phyloP scores from a whole-genome alignment of 2,797 vertebrate species.

The Chelidonichthys spinosus region DNA sequence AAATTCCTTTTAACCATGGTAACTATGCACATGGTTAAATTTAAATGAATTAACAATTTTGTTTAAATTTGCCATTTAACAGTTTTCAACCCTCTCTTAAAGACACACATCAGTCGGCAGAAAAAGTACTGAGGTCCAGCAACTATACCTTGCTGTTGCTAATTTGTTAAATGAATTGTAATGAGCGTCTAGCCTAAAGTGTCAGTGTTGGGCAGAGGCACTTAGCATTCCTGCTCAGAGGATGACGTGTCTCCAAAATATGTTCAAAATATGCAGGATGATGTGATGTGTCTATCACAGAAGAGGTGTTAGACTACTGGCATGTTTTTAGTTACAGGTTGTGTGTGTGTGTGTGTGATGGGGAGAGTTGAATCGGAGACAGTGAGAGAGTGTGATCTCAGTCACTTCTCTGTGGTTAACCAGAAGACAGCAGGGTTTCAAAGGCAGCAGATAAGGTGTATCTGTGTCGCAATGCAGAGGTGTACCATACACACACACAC shows the following conservation, averaged over 20 bases:
- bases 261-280: constrained; percentile 10
- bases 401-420: constrained; percentile 25
- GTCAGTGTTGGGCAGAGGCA: background rate
- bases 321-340: constrained; percentile 10
- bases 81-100: background rate
- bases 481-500: constrained; percentile 31
- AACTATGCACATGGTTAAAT: background rate
- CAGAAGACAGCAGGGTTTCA: constrained; percentile 23
- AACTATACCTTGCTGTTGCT: background rate
- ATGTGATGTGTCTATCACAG: constrained; percentile 20
- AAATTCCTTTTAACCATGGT: background rate
- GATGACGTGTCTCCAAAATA: constrained; percentile 38
- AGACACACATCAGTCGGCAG: background rate
- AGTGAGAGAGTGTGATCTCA: constrained; percentile 15
- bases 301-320: constrained; percentile 18
- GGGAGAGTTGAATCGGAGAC: background rate
- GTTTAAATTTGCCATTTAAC: background rate
- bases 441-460: constrained; percentile 29
- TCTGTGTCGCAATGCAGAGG: constrained; percentile 25
- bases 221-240: constrained; percentile 16
- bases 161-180: background rate
- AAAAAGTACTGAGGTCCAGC: background rate
- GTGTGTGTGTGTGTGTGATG: background rate
- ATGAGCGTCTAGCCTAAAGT: background rate
- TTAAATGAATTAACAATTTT: background rate